Conservation (phyloP, 1,140 invertebrate genomes). For the Lepidurus couesii region DNA sequence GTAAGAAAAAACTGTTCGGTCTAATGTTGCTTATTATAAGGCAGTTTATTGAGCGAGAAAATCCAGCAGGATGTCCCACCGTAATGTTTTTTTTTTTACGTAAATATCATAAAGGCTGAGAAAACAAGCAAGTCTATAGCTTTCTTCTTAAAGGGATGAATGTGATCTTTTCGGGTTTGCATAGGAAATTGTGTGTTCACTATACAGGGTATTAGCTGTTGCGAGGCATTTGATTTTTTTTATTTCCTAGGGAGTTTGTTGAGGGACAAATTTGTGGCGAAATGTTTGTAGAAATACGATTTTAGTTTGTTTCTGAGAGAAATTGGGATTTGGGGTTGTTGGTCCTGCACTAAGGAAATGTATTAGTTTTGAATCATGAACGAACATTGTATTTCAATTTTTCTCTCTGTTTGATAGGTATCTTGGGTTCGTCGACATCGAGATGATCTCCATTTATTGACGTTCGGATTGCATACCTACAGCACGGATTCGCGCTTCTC, state of each 20-base stretch:
- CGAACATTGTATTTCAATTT: not conserved
- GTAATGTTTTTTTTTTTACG: not conserved
- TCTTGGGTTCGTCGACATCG: conserved; percentile 68
- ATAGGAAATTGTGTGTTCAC: no score
- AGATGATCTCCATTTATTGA: conserved; percentile 66
- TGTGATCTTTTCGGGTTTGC: no score
- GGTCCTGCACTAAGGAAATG: no score
- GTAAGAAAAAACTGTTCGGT: not conserved
- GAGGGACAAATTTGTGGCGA: not conserved
- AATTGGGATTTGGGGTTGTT: not conserved
- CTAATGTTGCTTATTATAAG: not conserved
- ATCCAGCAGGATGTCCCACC: not conserved
- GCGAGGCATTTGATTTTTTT: not conserved
- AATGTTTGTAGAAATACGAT: not conserved
- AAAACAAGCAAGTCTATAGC: no score
- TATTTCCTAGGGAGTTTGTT: not conserved
- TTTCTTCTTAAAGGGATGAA: no score
- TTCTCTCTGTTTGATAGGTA: conserved; percentile 51
- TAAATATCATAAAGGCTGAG: not conserved
- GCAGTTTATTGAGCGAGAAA: not conserved
- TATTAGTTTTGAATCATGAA: not conserved
- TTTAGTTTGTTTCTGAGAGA: not conserved
- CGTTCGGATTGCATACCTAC: conserved; percentile 69
- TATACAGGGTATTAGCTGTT: not conserved
- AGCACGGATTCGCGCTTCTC: conserved; percentile 70